Percentiles rank a stretch among this genome's conserved stretches.
These are phyloP conservation scores for Semicossyphus pulcher DNA, from an alignment of 2,113 vertebrate genomes.

Conservation along the genomic window DNA sequence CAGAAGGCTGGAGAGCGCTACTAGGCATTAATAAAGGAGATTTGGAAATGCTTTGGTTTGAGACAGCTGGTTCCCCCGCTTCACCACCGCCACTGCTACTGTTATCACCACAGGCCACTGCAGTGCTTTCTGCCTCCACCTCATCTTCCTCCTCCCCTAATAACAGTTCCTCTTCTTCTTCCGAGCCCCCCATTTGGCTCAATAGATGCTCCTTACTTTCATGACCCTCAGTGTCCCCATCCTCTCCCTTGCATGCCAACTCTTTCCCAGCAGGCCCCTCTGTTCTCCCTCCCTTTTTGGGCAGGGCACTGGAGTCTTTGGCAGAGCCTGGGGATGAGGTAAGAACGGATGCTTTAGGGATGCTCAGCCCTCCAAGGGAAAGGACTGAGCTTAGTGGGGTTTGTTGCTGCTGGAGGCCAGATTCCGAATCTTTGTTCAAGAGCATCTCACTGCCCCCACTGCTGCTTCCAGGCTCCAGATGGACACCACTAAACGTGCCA, in stretches of 20 bases:
- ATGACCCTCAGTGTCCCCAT: conserved; percentile 81
- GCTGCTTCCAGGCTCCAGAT: conserved; percentile 90
- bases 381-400: conserved; percentile 84
- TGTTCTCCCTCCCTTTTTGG: conserved; percentile 84
- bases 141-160: conserved; percentile 91
- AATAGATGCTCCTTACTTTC: conserved; percentile 74
- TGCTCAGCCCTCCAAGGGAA: conserved; percentile 91
- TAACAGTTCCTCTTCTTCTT: conserved; percentile 91
- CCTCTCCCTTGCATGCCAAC: conserved; percentile 84
- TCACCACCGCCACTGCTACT: conserved; percentile 85
- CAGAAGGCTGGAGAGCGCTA: conserved; percentile 96
- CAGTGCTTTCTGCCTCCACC: conserved; percentile 86
- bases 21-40: conserved; percentile 99
- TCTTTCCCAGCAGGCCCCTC: conserved; percentile 85
- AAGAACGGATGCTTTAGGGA: conserved; percentile 87
- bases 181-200: conserved; percentile 85
- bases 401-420: conserved; percentile 81
- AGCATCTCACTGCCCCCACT: conserved; percentile 75
- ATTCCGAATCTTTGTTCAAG: conserved; percentile 84
- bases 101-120: conserved; percentile 86
- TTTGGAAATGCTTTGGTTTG: conserved; percentile 99
- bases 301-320: conserved; percentile 88
- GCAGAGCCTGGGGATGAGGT: conserved; percentile 95
- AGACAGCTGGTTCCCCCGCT: conserved; percentile 96
- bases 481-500: conserved; percentile 98